phyloP scores from a whole-genome alignment of 2,888 invertebrate species.

The Cheilosia pagana region DNA sequence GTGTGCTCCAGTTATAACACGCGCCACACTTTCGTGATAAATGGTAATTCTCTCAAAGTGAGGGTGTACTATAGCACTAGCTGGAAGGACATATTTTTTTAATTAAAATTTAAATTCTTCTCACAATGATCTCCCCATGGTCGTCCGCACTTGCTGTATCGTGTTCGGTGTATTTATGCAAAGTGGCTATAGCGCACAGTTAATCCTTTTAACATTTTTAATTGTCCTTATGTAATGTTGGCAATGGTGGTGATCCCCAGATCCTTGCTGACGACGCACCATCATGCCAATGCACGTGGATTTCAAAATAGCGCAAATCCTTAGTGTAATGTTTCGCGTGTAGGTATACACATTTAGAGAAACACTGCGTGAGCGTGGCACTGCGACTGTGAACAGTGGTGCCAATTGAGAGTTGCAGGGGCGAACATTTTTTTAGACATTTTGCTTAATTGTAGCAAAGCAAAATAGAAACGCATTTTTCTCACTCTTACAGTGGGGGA shows the following conservation, averaged over 20 bases:
- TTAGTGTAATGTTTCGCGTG: constrained; percentile 13
- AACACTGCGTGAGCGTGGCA: background rate
- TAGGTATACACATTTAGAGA: background rate
- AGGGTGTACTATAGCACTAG: background rate
- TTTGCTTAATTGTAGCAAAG: no score
- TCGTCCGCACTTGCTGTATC: background rate
- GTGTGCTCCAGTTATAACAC: constrained; percentile 11
- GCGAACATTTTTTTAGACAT: no score
- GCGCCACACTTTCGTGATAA: constrained; percentile 22
- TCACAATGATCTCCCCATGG: constrained; percentile 14
- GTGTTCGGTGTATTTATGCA: constrained; percentile 32
- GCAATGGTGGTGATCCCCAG: background rate
- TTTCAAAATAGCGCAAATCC: constrained; percentile 6
- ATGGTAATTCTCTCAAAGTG: constrained; percentile 16
- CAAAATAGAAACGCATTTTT: no score
- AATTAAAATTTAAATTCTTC: constrained; percentile 64
- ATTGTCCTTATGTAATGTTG: constrained; percentile 13
- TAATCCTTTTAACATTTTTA: constrained; percentile 46
- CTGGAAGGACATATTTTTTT: constrained; percentile 13
- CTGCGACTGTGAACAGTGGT: constrained; percentile 1
- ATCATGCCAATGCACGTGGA: background rate
- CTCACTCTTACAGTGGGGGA: no score
- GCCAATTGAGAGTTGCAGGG: background rate
- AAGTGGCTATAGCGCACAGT: constrained; percentile 44
- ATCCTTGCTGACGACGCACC: background rate